Evolutionary conservation across 2,888 invertebrate species (phyloP).

Genomic region (Oscheius onirici): DNA sequence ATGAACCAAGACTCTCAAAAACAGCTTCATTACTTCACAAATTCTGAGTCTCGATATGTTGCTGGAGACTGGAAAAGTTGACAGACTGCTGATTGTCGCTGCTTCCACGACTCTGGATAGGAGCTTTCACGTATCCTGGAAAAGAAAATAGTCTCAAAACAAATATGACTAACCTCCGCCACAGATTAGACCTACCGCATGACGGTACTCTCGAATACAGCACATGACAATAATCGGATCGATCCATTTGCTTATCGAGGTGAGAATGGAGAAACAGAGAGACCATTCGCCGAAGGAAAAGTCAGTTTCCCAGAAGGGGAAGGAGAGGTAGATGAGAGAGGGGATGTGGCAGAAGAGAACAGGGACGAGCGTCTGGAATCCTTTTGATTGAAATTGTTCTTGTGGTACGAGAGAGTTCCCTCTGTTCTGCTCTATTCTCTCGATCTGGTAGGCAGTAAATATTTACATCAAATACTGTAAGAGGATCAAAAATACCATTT

Average conservation of each 20-base stretch:
- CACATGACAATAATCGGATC: constrained; percentile 8
- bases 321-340: constrained; percentile 4
- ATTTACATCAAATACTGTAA: too few species aligned
- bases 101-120: too few species aligned
- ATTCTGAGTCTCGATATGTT: too few species aligned
- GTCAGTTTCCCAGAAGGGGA: constrained; percentile 9
- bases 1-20: too few species aligned
- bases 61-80: too few species aligned
- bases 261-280: neutral
- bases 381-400: neutral
- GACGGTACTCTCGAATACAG: constrained; percentile 5
- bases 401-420: neutral
- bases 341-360: constrained; percentile 15
- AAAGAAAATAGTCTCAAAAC: too few species aligned
- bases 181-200: neutral
- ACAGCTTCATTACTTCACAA: too few species aligned
- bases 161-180: neutral
- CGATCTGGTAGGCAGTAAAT: too few species aligned
- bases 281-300: constrained; percentile 3
- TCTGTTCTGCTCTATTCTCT: too few species aligned
- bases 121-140: too few species aligned
- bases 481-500: too few species aligned
- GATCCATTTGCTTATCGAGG: constrained; percentile 18
- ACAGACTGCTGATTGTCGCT: too few species aligned
- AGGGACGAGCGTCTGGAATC: neutral